Base-by-base conservation (phyloP, 1,140 invertebrate genomes). In the Drosophila simulans region DNA sequence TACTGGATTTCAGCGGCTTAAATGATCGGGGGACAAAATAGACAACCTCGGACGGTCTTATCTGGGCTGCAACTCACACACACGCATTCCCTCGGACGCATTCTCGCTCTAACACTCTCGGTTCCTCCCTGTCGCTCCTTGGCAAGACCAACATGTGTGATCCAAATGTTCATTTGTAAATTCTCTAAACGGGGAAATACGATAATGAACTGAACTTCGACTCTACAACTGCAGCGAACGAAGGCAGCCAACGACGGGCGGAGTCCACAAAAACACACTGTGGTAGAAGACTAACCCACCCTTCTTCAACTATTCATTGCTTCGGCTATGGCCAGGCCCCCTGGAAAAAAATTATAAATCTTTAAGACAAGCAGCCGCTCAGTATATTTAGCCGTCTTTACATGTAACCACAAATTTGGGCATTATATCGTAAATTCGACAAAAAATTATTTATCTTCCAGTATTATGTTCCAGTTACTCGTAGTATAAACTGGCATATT, bases 1-100 rank as follows among this genome's bases (percentile, higher is more conserved):
- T 78, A 60, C 70, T 82, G 70, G 80, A 79, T 80, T 83, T 83
- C 56, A 83, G 83, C 83, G 83, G 83, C 83, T 83, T 88, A 83
- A 89, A 88, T 83, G 64, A 54, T 27, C 57, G 70, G 31, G 68
- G 55, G 45, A 53, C 57, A 42, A 52, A 72, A 63, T 46, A 63
- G 59, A 55, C 58, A 76, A 17, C 54, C 25, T 63, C 57, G 42
- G 48, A 64, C 56, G 64, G 53, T 70, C 57, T 86, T 86, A 86
- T 86, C 82, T 78, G 45, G 13, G 54, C 64, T 60, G 60, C 54
- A 15, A 64, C 43, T 27, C 39, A 55, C 25, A 62, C 53, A 62
- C 15, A 59, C 31, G 45, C 20, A 34, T 15, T 13, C 4, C 7
- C 8, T 27, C 48, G 34, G 17, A 31, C 3, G 25, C 34, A 25